A percentile compares a stretch with the other conserved stretches of the same genome.
phyloP scores from a whole-genome alignment of 2,797 vertebrate species.

The Darevskia nairensis region DNA sequence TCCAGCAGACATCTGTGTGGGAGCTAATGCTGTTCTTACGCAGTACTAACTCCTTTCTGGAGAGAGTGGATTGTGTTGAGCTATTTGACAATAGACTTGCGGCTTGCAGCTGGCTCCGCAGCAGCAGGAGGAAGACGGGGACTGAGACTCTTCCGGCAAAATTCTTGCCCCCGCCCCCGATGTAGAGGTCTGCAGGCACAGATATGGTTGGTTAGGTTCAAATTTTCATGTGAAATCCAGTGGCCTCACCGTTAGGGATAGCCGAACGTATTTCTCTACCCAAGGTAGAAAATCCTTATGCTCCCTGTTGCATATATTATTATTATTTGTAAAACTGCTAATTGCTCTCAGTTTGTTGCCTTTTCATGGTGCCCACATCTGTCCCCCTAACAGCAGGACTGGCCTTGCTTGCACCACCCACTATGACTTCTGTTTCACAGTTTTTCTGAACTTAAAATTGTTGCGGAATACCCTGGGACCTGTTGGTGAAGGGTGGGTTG shows the following conservation, averaged over 20 bases:
- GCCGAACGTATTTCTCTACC: neutral
- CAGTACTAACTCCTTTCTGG: constrained; percentile 55
- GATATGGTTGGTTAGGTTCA: neutral
- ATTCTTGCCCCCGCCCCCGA: neutral
- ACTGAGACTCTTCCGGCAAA: neutral
- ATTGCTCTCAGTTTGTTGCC: neutral
- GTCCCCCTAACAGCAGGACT: no score
- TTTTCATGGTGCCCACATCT: neutral
- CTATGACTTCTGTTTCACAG: neutral
- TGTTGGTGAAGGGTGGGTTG: no score
- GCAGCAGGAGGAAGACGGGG: neutral
- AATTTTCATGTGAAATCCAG: neutral
- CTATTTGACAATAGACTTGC: constrained; percentile 27
- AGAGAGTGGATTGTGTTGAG: constrained; percentile 4
- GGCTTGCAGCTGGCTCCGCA: constrained; percentile 1
- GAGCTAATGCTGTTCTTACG: constrained; percentile 65
- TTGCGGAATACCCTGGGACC: no score
- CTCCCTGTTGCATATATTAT: neutral
- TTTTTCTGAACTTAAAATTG: neutral
- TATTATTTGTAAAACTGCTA: no score
- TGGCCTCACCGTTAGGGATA: neutral
- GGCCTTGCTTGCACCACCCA: neutral
- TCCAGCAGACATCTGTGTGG: constrained; percentile 68
- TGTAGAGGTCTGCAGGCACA: neutral
- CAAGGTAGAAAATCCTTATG: neutral